Evolutionary conservation across 2,113 vertebrate genomes (phyloP).

Genomic region (Cyanoderma ruficeps): DNA sequence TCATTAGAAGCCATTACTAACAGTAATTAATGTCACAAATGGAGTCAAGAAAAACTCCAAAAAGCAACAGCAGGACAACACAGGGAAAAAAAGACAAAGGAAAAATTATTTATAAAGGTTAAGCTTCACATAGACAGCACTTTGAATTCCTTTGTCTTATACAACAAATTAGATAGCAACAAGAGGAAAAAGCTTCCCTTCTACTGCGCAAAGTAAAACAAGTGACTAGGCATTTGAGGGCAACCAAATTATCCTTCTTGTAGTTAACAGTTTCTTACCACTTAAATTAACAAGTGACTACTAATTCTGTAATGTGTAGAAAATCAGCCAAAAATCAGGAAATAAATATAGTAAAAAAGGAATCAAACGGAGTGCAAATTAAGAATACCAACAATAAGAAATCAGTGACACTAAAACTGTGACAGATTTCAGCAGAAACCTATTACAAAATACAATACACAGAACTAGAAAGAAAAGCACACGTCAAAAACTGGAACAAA

Average conservation of each 20-base stretch:
- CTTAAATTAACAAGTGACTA: not conserved
- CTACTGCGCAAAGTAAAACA: not conserved
- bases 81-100: not conserved
- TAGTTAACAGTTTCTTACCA: not conserved
- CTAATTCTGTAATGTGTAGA: not conserved
- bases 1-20: not conserved
- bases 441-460: not conserved
- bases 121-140: not conserved
- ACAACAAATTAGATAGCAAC: not conserved
- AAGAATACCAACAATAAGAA: not conserved
- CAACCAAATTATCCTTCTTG: not conserved
- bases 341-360: not conserved
- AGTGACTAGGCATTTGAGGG: not conserved
- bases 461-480: not conserved
- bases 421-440: not conserved
- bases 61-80: not conserved
- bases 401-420: not conserved
- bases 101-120: not conserved
- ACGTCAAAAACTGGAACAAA: not conserved
- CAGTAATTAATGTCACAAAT: not conserved
- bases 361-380: not conserved
- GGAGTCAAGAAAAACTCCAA: not conserved
- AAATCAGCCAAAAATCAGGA: not conserved
- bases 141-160: not conserved
- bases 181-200: not conserved